phyloP scores from a whole-genome alignment of 2,113 vertebrate species.

The Mormoops blainvillei region DNA sequence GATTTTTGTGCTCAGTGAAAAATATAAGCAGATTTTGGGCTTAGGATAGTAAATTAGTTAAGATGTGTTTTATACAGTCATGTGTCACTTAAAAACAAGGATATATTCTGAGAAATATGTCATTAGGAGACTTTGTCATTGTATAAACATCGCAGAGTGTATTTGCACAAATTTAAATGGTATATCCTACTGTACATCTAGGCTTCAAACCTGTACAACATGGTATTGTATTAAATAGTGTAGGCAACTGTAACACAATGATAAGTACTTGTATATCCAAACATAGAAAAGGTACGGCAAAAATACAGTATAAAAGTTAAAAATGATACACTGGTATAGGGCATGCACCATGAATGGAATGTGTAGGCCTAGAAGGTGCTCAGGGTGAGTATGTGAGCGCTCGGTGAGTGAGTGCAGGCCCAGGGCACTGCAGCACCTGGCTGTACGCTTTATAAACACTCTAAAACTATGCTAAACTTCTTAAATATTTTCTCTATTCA shows the following conservation, averaged over 20 bases:
- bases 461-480: not conserved
- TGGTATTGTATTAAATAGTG: too few species aligned
- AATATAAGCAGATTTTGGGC: not conserved
- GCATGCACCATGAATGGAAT: too few species aligned
- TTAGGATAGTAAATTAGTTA: not conserved
- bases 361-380: not conserved
- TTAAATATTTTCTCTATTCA: not conserved
- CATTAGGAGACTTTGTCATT: not conserved
- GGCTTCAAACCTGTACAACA: too few species aligned
- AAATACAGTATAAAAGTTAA: not conserved
- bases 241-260: not conserved
- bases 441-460: not conserved
- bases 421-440: not conserved
- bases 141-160: not conserved
- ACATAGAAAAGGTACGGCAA: not conserved
- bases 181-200: not conserved
- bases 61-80: not conserved
- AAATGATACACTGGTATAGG: not conserved
- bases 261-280: not conserved
- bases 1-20: not conserved
- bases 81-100: not conserved
- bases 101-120: not conserved
- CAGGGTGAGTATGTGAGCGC: not conserved
- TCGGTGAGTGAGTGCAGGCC: not conserved
- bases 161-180: not conserved